Base-by-base conservation (phyloP, 1,140 invertebrate species). In the Zelostemma sp. region DNA sequence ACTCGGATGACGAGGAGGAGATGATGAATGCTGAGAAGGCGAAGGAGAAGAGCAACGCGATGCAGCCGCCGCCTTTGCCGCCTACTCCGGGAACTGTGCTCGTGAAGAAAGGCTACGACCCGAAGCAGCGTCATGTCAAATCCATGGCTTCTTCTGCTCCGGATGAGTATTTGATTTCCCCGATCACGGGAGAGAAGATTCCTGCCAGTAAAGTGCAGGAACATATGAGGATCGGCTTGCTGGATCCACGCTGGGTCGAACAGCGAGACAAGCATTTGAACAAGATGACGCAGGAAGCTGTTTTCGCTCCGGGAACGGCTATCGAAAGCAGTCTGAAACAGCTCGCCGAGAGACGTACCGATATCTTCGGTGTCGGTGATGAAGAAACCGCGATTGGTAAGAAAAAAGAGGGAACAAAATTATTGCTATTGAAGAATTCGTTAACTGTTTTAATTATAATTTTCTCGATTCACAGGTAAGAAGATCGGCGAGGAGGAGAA, bases 281-380 rank as follows among this genome's bases (percentile, higher is more conserved):
- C 64, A 93, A 93, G 75, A 86, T 92, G 57, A 92, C 93, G 18
- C 93, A 96, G 75, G 94, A 96, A 73, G 92, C 93, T 35, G 94
- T 95, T 0, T 96, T 92, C 80, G 95, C 94, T 1, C 90, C 90
- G 54, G 95, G 95, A 15, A 91, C 95, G 16, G 95, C 96, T 14
- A 99, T 99, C 74, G 96, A 98, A 71, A 95, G 93, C 8, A 98
- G 94, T 80, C 90, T 99, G 73, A 98, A 98, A 80, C 92, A 97
- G 76, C 87, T 99, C 67, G 98, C 97, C 0, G 97, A 99, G 79
- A 90, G 97, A 72, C 95, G 98, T 93, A 99, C 98, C 1, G 98
- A 99, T 90, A 99, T 99, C 85, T 99, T 99, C 82, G 98, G 98
- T 88, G 93, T 96, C 56, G 98, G 97, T 64, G 95, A 96, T 77